Evolutionary conservation across 1,140 invertebrate species (phyloP).

Genomic region (Galleria mellonella): DNA sequence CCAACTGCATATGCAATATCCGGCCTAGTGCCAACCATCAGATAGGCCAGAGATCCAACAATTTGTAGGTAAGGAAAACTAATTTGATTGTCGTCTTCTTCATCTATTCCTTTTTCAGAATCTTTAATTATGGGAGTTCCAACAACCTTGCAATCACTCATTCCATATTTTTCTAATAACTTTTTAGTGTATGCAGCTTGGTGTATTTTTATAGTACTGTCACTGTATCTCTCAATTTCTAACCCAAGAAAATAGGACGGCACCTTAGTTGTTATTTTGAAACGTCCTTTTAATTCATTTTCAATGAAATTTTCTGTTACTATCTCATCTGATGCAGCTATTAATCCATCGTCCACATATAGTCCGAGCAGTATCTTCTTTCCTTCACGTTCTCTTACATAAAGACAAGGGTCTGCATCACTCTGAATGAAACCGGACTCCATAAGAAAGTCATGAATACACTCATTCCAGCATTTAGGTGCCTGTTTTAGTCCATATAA

Average conservation of each 20-base stretch:
- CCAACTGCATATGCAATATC: constrained; percentile 43
- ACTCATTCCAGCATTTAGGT: constrained; percentile 31
- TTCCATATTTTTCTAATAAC: constrained; percentile 37
- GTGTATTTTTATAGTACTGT: constrained; percentile 23
- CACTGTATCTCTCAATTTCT: constrained; percentile 20
- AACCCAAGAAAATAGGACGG: constrained; percentile 26
- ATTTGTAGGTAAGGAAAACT: constrained; percentile 42
- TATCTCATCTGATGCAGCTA: constrained; percentile 25
- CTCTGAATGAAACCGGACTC: constrained; percentile 34
- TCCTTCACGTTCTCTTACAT: constrained; percentile 10
- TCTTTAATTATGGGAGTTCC: background rate
- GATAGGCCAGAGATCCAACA: constrained; percentile 45
- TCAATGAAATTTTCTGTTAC: constrained; percentile 11
- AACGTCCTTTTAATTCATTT: constrained; percentile 10
- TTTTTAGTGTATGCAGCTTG: constrained; percentile 39
- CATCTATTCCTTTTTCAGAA: background rate
- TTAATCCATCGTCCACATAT: constrained; percentile 58
- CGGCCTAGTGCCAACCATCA: constrained; percentile 44
- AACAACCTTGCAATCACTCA: constrained; percentile 37
- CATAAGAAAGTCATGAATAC: constrained; percentile 21
- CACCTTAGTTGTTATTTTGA: background rate
- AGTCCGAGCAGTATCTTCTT: constrained; percentile 27
- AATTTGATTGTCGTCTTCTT: constrained; percentile 8
- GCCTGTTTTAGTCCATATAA: constrained; percentile 46
- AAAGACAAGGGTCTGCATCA: constrained; percentile 45